These are phyloP conservation scores for Acrossocheilus wenchowensis DNA, from an alignment of 2,797 vertebrate species.

Conservation along the genomic window DNA sequence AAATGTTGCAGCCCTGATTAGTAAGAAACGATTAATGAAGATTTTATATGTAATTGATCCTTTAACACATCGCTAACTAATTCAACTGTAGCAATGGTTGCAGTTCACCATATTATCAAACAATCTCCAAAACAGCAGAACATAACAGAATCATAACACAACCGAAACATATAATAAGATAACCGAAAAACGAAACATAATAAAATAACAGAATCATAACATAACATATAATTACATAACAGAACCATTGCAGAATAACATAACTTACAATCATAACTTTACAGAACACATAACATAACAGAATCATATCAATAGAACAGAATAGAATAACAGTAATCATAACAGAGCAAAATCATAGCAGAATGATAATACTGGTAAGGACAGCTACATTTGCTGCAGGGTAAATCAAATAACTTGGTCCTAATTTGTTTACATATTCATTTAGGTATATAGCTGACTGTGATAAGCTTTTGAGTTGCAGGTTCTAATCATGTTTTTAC, in stretches of 20 bases:
- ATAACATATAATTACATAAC: background rate
- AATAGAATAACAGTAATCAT: background rate
- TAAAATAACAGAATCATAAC: background rate
- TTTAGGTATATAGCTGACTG: background rate
- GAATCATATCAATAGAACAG: background rate
- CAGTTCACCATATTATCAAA: background rate
- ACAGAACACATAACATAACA: background rate
- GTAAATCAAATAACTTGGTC: background rate
- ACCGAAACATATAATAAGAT: background rate
- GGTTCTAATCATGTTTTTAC: background rate
- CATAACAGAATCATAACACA: background rate
- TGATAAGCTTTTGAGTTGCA: background rate
- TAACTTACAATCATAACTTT: background rate
- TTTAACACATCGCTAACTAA: background rate
- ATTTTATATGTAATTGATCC: background rate
- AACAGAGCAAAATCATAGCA: background rate
- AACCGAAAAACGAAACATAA: background rate
- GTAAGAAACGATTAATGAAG: constrained; percentile 68
- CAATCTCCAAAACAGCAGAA: background rate
- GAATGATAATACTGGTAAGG: background rate
- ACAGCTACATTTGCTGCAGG: background rate
- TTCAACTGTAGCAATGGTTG: background rate
- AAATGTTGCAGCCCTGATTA: constrained; percentile 80
- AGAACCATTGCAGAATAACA: background rate
- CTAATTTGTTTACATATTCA: background rate